Evolutionary conservation across 2,113 vertebrate species (phyloP).

Genomic region (Dascyllus trimaculatus): DNA sequence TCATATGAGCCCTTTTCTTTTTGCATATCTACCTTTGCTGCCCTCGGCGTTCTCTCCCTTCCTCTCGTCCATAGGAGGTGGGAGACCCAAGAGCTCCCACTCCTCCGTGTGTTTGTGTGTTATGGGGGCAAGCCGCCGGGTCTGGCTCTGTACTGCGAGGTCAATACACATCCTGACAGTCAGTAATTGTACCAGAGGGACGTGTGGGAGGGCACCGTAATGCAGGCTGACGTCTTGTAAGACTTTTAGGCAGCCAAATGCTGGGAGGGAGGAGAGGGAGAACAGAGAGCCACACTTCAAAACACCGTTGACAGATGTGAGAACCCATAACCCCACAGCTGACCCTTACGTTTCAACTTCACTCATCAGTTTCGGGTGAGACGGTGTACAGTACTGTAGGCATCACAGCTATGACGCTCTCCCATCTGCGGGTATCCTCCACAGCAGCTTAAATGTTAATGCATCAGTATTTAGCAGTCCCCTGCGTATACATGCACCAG

Average conservation of each 20-base stretch:
- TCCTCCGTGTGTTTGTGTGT: background rate
- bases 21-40: slow-evolving; percentile 53
- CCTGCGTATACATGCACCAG: slow-evolving; percentile 28
- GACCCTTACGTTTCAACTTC: slow-evolving; percentile 42
- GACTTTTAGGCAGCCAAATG: slow-evolving; percentile 61
- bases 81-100: slow-evolving; percentile 12
- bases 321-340: slow-evolving; percentile 24
- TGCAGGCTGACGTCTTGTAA: slow-evolving; percentile 67
- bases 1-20: slow-evolving; percentile 34
- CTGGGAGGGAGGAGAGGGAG: slow-evolving; percentile 19
- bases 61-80: slow-evolving; percentile 8
- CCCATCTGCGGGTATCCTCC: background rate
- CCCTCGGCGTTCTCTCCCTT: slow-evolving; percentile 15
- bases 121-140: slow-evolving; percentile 18
- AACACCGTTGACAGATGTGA: slow-evolving; percentile 35
- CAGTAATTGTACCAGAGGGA: slow-evolving; percentile 76
- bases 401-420: too few relatives aligned
- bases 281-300: background rate
- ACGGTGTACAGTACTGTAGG: background rate
- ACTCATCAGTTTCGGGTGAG: background rate
- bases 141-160: slow-evolving; percentile 53
- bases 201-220: slow-evolving; percentile 63
- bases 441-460: slow-evolving; percentile 38
- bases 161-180: slow-evolving; percentile 70
- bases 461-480: slow-evolving; percentile 26